Percentiles rank a stretch among this genome's conserved stretches.
These are phyloP conservation scores for Scylla paramamosain DNA, from an alignment of 1,140 invertebrate species.

Conservation along the genomic window DNA sequence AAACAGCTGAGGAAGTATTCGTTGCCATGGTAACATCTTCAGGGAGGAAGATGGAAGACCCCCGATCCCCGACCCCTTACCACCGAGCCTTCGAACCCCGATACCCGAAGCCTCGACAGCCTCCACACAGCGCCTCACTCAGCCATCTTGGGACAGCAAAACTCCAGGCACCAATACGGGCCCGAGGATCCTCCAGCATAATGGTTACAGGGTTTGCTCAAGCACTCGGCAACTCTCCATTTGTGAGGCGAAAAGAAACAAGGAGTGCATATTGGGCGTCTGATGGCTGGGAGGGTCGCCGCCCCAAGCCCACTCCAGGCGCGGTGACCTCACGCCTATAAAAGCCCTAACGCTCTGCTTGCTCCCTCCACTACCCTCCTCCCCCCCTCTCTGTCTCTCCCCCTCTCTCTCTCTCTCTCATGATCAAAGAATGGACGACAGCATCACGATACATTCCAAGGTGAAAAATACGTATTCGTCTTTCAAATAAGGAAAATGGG, in stretches of 20 bases:
- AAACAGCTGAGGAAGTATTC: slow-evolving; percentile 31
- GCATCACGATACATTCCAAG: neutral
- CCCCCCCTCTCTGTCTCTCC: neutral
- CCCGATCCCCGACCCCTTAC: too few species aligned
- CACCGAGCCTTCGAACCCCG: too few species aligned
- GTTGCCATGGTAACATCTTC: slow-evolving; percentile 38
- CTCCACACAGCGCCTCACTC: too few species aligned
- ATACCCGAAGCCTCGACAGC: too few species aligned
- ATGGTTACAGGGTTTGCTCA: slow-evolving; percentile 3
- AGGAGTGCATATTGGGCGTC: neutral
- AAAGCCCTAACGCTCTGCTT: neutral
- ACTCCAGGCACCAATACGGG: neutral
- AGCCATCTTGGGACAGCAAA: neutral
- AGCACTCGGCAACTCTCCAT: slow-evolving; percentile 6
- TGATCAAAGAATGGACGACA: neutral
- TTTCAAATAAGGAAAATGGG: neutral
- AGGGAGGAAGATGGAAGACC: neutral
- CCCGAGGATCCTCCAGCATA: neutral
- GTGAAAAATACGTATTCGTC: slow-evolving; percentile 16
- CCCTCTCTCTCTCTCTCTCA: neutral
- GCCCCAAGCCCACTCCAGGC: neutral
- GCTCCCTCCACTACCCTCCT: neutral
- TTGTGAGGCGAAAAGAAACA: neutral
- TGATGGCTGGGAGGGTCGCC: neutral
- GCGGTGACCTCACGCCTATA: neutral